These are phyloP conservation scores for Delia radicum DNA, from an alignment of 1,140 invertebrate genomes.

Conservation along the genomic window DNA sequence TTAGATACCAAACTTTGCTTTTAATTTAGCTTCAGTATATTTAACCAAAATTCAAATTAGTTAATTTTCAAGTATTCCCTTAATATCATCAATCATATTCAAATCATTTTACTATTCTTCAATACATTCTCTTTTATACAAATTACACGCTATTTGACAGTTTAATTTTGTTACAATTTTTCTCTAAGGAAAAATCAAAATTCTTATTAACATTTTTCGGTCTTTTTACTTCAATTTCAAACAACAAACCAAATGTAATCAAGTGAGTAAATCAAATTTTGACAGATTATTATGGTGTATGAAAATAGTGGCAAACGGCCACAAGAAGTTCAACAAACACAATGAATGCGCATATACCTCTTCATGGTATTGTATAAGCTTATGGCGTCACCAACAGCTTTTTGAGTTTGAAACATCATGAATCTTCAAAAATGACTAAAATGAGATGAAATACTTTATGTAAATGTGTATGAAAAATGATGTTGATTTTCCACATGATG, in stretches of 20 bases:
- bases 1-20: no score
- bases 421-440: not conserved
- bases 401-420: not conserved
- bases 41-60: no score
- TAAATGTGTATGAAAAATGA: slow-evolving; percentile 19
- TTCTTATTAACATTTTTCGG: not conserved
- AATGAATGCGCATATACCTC: not conserved
- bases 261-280: slow-evolving; percentile 24
- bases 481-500: not conserved
- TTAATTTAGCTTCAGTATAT: no score
- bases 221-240: no score
- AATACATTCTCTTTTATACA: not conserved
- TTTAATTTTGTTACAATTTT: slow-evolving; percentile 21
- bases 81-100: slow-evolving; percentile 17
- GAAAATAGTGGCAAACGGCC: no score
- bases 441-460: not conserved
- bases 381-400: not conserved
- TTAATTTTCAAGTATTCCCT: no score
- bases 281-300: slow-evolving; percentile 10
- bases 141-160: slow-evolving; percentile 20
- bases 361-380: no score
- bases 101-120: not conserved
- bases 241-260: no score
- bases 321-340: not conserved
- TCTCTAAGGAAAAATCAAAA: slow-evolving; percentile 15